Base-by-base conservation (phyloP, 2,113 vertebrate species). In the Leucoraja erinaceus region DNA sequence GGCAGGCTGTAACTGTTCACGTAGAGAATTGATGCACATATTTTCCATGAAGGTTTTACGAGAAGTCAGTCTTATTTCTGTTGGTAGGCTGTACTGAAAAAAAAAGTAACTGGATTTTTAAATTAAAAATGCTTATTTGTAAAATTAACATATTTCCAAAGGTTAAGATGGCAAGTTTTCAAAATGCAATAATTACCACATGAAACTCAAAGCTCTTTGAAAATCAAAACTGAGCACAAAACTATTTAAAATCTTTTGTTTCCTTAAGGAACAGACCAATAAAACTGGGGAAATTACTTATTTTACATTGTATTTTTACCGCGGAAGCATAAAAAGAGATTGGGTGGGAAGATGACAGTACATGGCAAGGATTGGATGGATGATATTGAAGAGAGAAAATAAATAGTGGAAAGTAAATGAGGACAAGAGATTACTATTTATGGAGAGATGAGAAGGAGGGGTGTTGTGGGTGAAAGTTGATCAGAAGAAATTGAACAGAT, bases 41-140 rank as follows among this genome's bases (percentile, higher is more conserved):
- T 91, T 91, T 54, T 54, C 66, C 33, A 10, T 91, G 68, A 33
- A 91, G 68, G 63, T 74, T 90, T 72, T 91, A 59, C 61, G 38
- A 91, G 68, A 47, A 25, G 68, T 33, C 33, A 54, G 90, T 91
- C 66, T 59, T 70, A 91, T 72, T 91, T 72, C 63, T 70, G 90
- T 28, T 84, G 81, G 54, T 59, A 84, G 81, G 18, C 28, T 28
- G 66, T 72, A 91, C 66, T 88, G 31, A 91, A 91, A 88, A 72
- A 91, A 68, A 91, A 91, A 91, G 90, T 33, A 90, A 91, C 90
- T 91, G 9, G 6, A 91, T 91, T 33, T 88, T 90, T 70, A 90
- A 16, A 90, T 66, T 84, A 66, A 90, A 90, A 90, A 33, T 90
- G 90, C 66, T 91, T 11, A 33, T 74, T 91, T 54, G 66, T 91